Percentiles rank a stretch among this genome's conserved stretches.
These are phyloP conservation scores for Torymus aiolomorphi DNA, from an alignment of 2,888 invertebrate species.

Conservation along the genomic window DNA sequence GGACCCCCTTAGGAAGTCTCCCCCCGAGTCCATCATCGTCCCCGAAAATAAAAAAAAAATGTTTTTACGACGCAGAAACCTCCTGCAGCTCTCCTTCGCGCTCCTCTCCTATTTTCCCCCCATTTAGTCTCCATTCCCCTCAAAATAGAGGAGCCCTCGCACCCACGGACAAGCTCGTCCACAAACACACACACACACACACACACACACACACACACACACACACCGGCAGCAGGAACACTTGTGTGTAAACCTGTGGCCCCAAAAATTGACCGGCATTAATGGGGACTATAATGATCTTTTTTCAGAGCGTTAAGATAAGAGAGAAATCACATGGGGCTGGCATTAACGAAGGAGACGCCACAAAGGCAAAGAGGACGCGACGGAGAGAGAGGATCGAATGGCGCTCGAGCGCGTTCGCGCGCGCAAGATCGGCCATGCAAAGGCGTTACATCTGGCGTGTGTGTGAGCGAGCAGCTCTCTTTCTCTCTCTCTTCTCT, in stretches of 20 bases:
- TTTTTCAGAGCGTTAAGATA: neutral
- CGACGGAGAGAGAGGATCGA: conserved; percentile 35
- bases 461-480: neutral
- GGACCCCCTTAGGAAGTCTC: conserved; percentile 20
- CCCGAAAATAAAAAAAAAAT: conserved; percentile 20
- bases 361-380: conserved; percentile 55
- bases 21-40: conserved; percentile 7
- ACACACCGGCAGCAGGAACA: conserved; percentile 31
- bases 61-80: conserved; percentile 25
- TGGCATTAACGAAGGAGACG: conserved; percentile 46
- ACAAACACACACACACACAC: no score
- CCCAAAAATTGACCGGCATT: conserved; percentile 57
- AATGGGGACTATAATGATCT: conserved; percentile 27
- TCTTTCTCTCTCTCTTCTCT: conserved; percentile 22
- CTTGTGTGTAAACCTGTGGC: conserved; percentile 62
- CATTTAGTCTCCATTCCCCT: conserved; percentile 32
- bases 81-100: neutral
- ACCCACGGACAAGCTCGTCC: neutral
- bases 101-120: conserved; percentile 19
- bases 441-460: conserved; percentile 63
- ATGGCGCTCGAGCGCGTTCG: conserved; percentile 18
- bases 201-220: no score
- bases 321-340: conserved; percentile 45
- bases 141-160: conserved; percentile 27
- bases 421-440: conserved; percentile 40